Percentiles rank a stretch among this genome's conserved stretches.
Evolutionary conservation across 2,113 vertebrate species (phyloP).

Genomic region (Bubo scandiacus): DNA sequence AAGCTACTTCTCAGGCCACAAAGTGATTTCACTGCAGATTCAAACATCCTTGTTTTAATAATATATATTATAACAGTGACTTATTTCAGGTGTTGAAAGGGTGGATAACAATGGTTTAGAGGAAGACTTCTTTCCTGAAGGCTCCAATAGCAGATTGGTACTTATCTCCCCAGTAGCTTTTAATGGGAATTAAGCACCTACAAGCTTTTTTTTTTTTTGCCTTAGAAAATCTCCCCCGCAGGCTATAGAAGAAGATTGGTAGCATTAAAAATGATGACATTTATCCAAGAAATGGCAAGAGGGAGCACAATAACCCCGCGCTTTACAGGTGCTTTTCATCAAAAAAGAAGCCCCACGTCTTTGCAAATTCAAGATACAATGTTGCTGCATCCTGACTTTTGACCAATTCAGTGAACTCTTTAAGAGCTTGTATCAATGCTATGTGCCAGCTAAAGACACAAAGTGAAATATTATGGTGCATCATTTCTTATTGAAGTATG

Average conservation of each 20-base stretch:
- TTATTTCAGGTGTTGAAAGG: background rate
- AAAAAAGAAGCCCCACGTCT: constrained; percentile 10
- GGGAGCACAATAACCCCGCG: constrained; percentile 33
- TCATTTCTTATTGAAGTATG: background rate
- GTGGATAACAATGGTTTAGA: background rate
- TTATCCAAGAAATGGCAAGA: constrained; percentile 65
- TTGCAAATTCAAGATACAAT: constrained; percentile 42
- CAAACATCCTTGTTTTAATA: constrained; percentile 15
- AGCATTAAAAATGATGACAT: constrained; percentile 64
- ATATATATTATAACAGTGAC: background rate
- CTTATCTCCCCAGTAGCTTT: constrained; percentile 32
- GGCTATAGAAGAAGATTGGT: constrained; percentile 56
- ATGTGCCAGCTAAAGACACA: background rate
- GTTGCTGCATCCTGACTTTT: constrained; percentile 10
- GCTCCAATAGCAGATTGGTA: background rate
- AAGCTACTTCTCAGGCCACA: background rate
- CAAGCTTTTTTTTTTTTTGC: constrained; percentile 37
- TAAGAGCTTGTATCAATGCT: background rate
- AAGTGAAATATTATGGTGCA: background rate
- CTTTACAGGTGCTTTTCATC: constrained; percentile 54
- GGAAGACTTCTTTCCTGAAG: constrained; percentile 16
- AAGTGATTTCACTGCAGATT: background rate
- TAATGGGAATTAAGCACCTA: constrained; percentile 59
- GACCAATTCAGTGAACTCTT: constrained; percentile 14
- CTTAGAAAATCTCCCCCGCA: constrained; percentile 30